These are phyloP conservation scores for Centropyge bicolor DNA, from an alignment of 2,797 vertebrate species.

Conservation along the genomic window DNA sequence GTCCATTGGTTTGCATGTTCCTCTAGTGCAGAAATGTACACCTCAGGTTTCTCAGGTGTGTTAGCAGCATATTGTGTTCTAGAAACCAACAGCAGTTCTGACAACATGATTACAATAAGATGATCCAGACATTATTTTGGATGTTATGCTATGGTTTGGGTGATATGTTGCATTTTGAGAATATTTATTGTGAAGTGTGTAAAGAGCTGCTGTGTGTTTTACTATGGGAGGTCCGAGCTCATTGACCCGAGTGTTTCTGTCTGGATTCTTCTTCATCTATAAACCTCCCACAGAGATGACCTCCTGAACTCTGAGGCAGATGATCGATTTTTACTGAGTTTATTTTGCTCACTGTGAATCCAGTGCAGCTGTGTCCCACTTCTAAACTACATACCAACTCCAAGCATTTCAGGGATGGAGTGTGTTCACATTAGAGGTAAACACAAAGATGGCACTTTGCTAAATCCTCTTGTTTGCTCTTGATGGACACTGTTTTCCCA, in stretches of 20 bases:
- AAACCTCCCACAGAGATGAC: conserved; percentile 35
- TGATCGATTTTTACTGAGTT: conserved; percentile 6
- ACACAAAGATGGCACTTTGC: background rate
- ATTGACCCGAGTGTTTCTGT: conserved; percentile 13
- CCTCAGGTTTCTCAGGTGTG: background rate
- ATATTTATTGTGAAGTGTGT: background rate
- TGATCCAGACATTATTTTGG: background rate
- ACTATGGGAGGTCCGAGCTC: conserved; percentile 2
- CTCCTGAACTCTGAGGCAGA: conserved; percentile 24
- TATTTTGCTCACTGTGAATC: background rate
- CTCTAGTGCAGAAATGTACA: background rate
- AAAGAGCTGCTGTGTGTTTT: conserved; percentile 5
- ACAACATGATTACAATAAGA: conserved; percentile 1
- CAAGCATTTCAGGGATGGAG: background rate
- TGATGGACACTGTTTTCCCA: too few species aligned
- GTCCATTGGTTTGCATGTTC: background rate
- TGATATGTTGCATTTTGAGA: background rate
- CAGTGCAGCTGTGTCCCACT: background rate
- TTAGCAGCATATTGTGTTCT: background rate
- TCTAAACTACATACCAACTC: too few species aligned
- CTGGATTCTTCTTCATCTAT: conserved; percentile 14
- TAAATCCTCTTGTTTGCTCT: background rate
- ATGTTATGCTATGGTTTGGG: too few species aligned
- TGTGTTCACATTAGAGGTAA: background rate
- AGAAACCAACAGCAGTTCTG: background rate